A percentile compares a stretch with the other conserved stretches of the same genome.
Conservation (phyloP, 2,888 invertebrate species). For the Shargacucullia verbasci region DNA sequence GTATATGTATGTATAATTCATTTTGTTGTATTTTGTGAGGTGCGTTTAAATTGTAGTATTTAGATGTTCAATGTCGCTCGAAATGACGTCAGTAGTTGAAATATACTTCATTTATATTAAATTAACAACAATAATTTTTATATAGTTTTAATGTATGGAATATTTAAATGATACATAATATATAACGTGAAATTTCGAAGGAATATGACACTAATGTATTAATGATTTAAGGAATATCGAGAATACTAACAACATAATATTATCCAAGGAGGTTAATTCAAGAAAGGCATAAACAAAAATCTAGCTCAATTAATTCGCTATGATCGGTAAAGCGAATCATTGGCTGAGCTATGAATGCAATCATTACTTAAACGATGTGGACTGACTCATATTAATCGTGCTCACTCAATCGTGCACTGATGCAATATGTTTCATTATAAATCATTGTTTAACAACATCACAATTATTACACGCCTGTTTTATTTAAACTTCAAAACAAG, state of each 20-base stretch:
- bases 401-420: slow-evolving; percentile 34
- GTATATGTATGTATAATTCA: slow-evolving; percentile 62
- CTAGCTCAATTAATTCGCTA: slow-evolving; percentile 4
- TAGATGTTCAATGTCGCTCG: too few species aligned
- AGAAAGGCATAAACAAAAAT: slow-evolving; percentile 7
- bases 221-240: too few species aligned
- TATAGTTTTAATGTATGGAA: too few species aligned
- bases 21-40: slow-evolving; percentile 37
- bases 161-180: too few species aligned
- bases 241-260: too few species aligned
- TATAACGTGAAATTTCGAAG: too few species aligned
- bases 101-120: too few species aligned
- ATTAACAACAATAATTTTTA: too few species aligned
- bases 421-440: slow-evolving; percentile 31
- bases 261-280: too few species aligned
- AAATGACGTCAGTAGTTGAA: too few species aligned
- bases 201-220: too few species aligned
- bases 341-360: slow-evolving; percentile 15
- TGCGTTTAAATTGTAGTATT: slow-evolving; percentile 19
- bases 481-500: slow-evolving; percentile 12
- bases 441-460: slow-evolving; percentile 16
- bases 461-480: slow-evolving; percentile 12
- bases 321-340: slow-evolving; percentile 11
- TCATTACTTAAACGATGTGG: slow-evolving; percentile 26
- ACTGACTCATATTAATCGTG: slow-evolving; percentile 41